Base-by-base conservation (phyloP, 1,140 invertebrate species). In the Bombus soroeensis region DNA sequence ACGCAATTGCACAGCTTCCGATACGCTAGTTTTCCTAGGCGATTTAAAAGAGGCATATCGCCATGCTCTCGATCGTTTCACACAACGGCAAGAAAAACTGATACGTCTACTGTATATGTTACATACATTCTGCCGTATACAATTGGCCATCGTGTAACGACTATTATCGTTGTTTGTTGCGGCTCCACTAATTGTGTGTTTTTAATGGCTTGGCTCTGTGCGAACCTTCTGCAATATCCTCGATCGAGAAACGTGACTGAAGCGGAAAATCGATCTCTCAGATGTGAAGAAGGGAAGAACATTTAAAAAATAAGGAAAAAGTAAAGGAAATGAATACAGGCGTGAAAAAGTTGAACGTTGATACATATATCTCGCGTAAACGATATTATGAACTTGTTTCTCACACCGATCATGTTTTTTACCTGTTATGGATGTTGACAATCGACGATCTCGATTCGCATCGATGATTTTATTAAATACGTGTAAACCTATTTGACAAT, bases 131-230 rank as follows among this genome's bases (percentile, higher is more conserved):
- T 53, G 18, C 18, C 47, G 18, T 72, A 10, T n/a, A n/a, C 72
- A 64, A 41, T 66, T 22, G 84, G 62, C 39, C 80, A 70, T 59
- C 59, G 89, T 80, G 84, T 85, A 88, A 53, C 87, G 87, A 90
- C 91, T 87, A 94, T 93, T 93, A 94, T 94, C 92, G 92, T 94
- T 94, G 93, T 94, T 94, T 92, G 91, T 92, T 93, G 92, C 92
- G 92, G 91, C 28, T 62, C 10, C 12, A 62, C 59, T 13, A n/a
- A 64, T 64, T 6, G 62, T 15, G 13, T 62, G 62, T 64, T 64
- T 32, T 64, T 64, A 64, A 64, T 92, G 90, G 94, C 94, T 94
- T 93, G 90, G 91, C 92, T 53, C 47, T 53, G 47, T 53, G 47
- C 47, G 47, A 18, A 53, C 47, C 47, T 53, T 93, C 91, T 89